Conservation (phyloP, 1,140 invertebrate genomes). For the Akabosia matsudoensis region DNA sequence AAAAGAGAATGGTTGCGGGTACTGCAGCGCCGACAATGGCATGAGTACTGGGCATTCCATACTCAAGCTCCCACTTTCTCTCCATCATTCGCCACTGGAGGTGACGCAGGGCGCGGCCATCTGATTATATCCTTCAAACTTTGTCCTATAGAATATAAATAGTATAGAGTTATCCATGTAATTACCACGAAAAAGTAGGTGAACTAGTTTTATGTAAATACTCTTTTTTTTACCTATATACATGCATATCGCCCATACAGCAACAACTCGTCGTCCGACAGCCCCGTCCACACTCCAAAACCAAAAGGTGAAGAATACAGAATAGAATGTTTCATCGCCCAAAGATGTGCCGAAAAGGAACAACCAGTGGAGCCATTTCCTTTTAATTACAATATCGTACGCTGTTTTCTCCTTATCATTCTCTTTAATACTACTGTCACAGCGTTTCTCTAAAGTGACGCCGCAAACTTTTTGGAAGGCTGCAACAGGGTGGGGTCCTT, state of each 20-base stretch:
- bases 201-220: neutral
- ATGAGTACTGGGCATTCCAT: slow-evolving; percentile 71
- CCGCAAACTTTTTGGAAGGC: slow-evolving; percentile 71
- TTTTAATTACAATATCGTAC: slow-evolving; percentile 62
- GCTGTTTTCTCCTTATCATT: slow-evolving; percentile 40
- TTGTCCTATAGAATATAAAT: slow-evolving; percentile 69
- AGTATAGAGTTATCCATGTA: no score
- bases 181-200: neutral
- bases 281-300: slow-evolving; percentile 88
- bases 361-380: slow-evolving; percentile 75
- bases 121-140: slow-evolving; percentile 79
- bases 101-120: slow-evolving; percentile 76
- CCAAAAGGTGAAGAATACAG: slow-evolving; percentile 81
- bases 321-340: slow-evolving; percentile 86
- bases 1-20: slow-evolving; percentile 76
- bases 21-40: slow-evolving; percentile 84
- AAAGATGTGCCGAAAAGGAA: slow-evolving; percentile 77
- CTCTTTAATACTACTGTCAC: neutral
- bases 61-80: slow-evolving; percentile 80
- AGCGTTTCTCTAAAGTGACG: slow-evolving; percentile 48
- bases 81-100: slow-evolving; percentile 78
- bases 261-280: slow-evolving; percentile 70
- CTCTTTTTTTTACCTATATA: slow-evolving; percentile 64
- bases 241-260: slow-evolving; percentile 82
- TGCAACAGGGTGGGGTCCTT: slow-evolving; percentile 65